Base-by-base conservation (phyloP, 2,888 invertebrate species). In the Seira ritae region DNA sequence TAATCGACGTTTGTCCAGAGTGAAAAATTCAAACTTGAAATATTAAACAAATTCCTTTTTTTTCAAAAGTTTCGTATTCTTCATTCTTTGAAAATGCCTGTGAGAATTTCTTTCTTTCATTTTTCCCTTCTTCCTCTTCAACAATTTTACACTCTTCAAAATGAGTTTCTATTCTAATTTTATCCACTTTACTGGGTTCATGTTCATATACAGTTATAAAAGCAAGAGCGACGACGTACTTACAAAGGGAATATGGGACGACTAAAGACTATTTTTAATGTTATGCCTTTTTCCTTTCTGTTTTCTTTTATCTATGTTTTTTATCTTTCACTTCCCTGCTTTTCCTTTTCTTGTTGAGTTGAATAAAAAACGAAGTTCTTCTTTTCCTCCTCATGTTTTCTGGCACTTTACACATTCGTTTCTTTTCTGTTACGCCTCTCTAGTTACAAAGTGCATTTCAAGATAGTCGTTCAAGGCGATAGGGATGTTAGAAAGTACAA, bases 391-490 rank as follows among this genome's bases (percentile, higher is more conserved):
- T 42, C 42, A 42, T 42, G 42, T 42, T 60, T 20, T 68, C 60
- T 31, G 55, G 19, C 31, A 50, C 37, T 77, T 77, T 77, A 76
- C 77, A 65, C 78, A 78, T 70, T 50, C 70, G 50, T 77, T 77
- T 60, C 70, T 62, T 46, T 65, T 42, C 46, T 22, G 78, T 78
- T 70, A 24, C 78, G 78, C 78, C 78, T 78, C 50, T 78, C 65
- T 46, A 37, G 24, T 70, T 77, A 50, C 65, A 60, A 24, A 70
- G 15, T 17, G 4, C 15, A 24, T 23, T 2, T 67, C 42, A 12
- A n/a, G n/a, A n/a, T n/a, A 42, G 42, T 42, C 42, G 12, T 42
- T 42, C 42, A 42, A 42, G 6, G 42, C 4, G 42, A 42, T 42
- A 42, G n/a, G n/a, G n/a, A n/a, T n/a, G n/a, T 42, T 8, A 42